Conservation (phyloP, 2,797 vertebrate genomes). For the Synanceia verrucosa region DNA sequence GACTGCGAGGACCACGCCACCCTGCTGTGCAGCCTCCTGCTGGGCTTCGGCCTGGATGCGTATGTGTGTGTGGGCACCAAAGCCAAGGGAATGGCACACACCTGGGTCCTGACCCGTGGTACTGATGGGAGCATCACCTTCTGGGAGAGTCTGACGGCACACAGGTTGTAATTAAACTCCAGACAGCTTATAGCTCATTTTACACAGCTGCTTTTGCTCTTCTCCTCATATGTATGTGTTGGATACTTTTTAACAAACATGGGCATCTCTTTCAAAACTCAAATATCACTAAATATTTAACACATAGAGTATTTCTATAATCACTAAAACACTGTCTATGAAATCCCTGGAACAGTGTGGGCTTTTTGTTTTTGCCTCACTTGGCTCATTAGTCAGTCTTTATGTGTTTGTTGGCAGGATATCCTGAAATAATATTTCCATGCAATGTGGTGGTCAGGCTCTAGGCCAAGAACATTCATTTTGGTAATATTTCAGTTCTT, state of each 20-base stretch:
- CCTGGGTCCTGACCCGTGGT: slow-evolving; percentile 95
- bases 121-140: slow-evolving; percentile 92
- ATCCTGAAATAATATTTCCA: slow-evolving; percentile 23
- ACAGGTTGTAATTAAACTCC: slow-evolving; percentile 82
- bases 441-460: slow-evolving; percentile 5
- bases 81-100: slow-evolving; percentile 87
- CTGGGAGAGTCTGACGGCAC: slow-evolving; percentile 96
- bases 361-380: not conserved
- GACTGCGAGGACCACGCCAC: slow-evolving; percentile 98
- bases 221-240: not conserved
- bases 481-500: not conserved
- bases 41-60: slow-evolving; percentile 94
- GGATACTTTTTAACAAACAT: not conserved
- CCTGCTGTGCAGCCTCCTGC: slow-evolving; percentile 93
- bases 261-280: not conserved
- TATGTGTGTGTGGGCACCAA: slow-evolving; percentile 98
- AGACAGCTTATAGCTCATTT: not conserved
- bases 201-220: not conserved
- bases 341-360: not conserved
- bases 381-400: not conserved
- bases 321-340: not conserved
- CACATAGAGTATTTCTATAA: not conserved
- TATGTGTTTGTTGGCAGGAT: slow-evolving; percentile 8
- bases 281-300: no score
- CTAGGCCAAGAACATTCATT: slow-evolving; percentile 24